These are phyloP conservation scores for Eupeodes corollae DNA, from an alignment of 1,140 invertebrate species.

Conservation along the genomic window DNA sequence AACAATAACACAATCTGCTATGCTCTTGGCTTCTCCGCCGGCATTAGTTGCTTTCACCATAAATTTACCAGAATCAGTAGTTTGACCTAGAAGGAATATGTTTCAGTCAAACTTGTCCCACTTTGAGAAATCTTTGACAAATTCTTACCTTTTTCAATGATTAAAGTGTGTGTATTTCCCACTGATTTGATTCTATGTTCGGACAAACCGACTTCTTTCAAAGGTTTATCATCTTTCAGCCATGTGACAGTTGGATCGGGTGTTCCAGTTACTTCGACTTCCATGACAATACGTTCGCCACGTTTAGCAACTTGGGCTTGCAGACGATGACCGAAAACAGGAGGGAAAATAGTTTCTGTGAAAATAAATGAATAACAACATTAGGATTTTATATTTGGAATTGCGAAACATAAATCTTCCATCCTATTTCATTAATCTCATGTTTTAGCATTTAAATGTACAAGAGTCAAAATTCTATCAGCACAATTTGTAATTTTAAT, in stretches of 20 bases:
- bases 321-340: constrained; percentile 66
- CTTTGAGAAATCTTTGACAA: neutral
- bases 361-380: constrained; percentile 1
- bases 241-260: constrained; percentile 61
- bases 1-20: constrained; percentile 62
- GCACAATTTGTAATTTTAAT: too few species aligned
- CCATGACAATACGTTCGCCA: constrained; percentile 61
- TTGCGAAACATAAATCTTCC: too few species aligned
- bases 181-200: constrained; percentile 45
- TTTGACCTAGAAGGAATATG: constrained; percentile 23
- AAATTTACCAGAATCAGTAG: constrained; percentile 56
- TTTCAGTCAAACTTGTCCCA: neutral
- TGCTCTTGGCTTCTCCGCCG: constrained; percentile 64
- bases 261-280: constrained; percentile 66
- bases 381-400: too few species aligned
- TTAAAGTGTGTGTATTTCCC: constrained; percentile 53
- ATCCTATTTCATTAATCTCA: too few species aligned
- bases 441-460: too few species aligned
- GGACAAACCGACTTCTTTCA: constrained; percentile 39
- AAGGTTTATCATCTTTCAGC: constrained; percentile 56
- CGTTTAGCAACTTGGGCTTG: constrained; percentile 63
- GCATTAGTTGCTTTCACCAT: constrained; percentile 60
- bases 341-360: constrained; percentile 64
- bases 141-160: constrained; percentile 55
- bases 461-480: too few species aligned